A percentile compares a stretch with the other conserved stretches of the same genome.
Evolutionary conservation across 1,140 invertebrate species (phyloP).

Genomic region (Zaprionus capensis): DNA sequence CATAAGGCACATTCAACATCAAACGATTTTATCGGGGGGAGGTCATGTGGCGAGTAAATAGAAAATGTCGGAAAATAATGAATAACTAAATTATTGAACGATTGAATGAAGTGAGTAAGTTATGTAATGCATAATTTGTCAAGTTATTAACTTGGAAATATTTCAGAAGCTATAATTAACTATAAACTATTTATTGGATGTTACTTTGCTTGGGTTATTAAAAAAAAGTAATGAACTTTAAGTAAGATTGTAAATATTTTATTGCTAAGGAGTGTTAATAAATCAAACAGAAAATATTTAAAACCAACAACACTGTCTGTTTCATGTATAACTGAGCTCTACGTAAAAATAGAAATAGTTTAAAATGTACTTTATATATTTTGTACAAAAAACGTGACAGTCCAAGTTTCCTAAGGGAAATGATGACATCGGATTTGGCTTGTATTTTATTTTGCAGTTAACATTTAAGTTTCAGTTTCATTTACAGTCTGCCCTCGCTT

Average conservation of each 20-base stretch:
- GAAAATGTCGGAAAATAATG: background rate
- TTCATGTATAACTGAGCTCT: no score
- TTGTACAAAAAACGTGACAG: background rate
- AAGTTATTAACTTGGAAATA: background rate
- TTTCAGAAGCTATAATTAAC: background rate
- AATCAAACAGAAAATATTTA: background rate
- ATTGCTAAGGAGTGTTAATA: background rate
- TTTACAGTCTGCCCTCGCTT: background rate
- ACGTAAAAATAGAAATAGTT: background rate
- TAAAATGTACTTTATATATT: background rate
- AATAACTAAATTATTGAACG: constrained; percentile 7
- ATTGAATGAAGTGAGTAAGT: background rate
- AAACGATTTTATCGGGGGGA: background rate
- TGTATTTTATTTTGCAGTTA: constrained; percentile 4
- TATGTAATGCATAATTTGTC: background rate
- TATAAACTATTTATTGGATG: background rate
- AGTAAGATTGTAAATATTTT: background rate
- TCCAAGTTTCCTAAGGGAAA: background rate
- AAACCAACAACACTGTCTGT: no score
- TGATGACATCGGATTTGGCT: background rate
- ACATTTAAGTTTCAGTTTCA: constrained; percentile 11
- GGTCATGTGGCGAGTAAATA: constrained; percentile 7
- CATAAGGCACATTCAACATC: constrained; percentile 15
- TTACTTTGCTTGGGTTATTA: background rate
- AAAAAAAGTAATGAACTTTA: background rate